Evolutionary conservation across 2,888 invertebrate species (phyloP), one percentile per base, ranked within the genome.

Genomic region (Ametastegia equiseti): DNA sequence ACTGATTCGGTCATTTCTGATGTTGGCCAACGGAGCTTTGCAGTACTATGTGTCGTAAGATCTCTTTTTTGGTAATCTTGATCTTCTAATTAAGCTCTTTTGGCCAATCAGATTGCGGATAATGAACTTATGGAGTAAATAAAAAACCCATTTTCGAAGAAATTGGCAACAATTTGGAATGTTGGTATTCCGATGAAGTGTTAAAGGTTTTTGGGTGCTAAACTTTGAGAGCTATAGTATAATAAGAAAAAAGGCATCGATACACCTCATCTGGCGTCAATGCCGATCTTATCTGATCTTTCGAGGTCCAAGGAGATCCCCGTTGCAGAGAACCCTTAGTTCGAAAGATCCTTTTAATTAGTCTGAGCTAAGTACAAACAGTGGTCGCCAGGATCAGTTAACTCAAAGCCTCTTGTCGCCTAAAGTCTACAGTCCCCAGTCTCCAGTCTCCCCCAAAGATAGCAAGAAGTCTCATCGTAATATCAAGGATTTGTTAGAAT

Each of bases 261-360:
- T 63, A 42, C 75, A 75, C 42, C 73, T 71, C 79, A n/a, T n/a
- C 79, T 85, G 87, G 88, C 89, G 88, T 88, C 88, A 87, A 88
- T 85, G 84, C 81, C 84, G 90, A 90, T 86, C 83, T 86, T 87
- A 87, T 87, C 87, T 82, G 78, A 78, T 78, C 78, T 60, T 23
- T 78, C 78, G 30, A 75, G 19, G 50, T 75, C 75, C n/a, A n/a
- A 50, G 54, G n/a, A 54, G 39, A 30, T 27, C 57, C 78, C 57
- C 3, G 42, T 30, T 60, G 3, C 81, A 75, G 80, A 75, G 84
- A 84, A 81, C 85, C 79, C 83, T 82, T 85, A 84, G 54, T 86
- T 86, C n/a, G n/a, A n/a, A n/a, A 86, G 88, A 87, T 90, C 89
- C 89, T 90, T 90, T 90, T 91, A 91, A 91, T 91, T 91, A 90